Conservation (phyloP, 2,888 invertebrate species). For the Sthenelais limicola region DNA sequence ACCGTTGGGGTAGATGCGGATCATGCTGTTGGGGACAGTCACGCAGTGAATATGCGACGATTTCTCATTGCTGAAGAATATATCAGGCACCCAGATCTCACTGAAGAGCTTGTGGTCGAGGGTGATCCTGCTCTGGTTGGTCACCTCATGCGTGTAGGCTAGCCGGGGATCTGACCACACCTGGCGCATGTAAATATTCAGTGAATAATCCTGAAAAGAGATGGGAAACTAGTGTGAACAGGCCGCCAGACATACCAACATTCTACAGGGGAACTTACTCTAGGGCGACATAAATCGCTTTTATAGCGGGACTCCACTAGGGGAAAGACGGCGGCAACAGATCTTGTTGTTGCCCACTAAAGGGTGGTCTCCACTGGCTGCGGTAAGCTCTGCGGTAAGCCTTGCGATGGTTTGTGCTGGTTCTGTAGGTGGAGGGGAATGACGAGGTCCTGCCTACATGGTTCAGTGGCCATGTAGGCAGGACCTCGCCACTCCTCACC, state of each 20-base stretch:
- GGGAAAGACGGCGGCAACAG: no score
- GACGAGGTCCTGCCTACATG: no score
- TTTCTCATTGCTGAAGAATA: conserved; percentile 55
- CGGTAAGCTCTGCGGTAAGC: no score
- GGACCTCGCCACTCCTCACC: no score
- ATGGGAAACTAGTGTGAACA: background rate
- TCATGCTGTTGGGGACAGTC: conserved; percentile 53
- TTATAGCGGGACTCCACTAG: no score
- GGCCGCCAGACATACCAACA: background rate
- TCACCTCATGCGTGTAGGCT: conserved; percentile 34
- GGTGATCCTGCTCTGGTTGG: conserved; percentile 27
- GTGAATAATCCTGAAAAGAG: conserved; percentile 34
- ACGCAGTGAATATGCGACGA: conserved; percentile 50
- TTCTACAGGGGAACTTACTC: background rate
- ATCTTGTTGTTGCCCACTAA: no score
- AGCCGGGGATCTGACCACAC: conserved; percentile 48
- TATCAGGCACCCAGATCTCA: conserved; percentile 55
- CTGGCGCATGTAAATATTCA: conserved; percentile 43
- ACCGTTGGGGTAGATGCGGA: conserved; percentile 53
- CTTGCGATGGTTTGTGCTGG: no score
- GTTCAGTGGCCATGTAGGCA: no score
- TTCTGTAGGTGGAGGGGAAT: no score
- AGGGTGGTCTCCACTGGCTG: no score
- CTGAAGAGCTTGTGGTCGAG: conserved; percentile 44
- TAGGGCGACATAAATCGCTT: background rate